A percentile compares a stretch with the other conserved stretches of the same genome.
These are phyloP conservation scores for Crotalus horridus DNA, from an alignment of 2,113 vertebrate species.

Conservation along the genomic window DNA sequence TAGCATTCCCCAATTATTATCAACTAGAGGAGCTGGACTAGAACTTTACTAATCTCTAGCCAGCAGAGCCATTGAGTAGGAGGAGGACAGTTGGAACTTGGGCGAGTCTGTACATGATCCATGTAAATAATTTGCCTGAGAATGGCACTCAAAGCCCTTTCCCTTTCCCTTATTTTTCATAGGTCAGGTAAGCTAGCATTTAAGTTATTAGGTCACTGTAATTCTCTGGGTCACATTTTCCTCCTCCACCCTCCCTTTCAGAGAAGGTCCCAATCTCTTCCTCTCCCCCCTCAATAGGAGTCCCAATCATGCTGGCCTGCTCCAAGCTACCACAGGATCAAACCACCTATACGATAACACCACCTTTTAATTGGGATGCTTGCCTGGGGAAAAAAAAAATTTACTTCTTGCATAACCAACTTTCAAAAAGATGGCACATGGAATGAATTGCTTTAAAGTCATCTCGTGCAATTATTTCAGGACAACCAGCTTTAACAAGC, in stretches of 20 bases:
- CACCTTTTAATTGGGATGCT: neutral
- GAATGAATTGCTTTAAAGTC: neutral
- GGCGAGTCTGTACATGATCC: neutral
- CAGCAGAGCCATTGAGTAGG: neutral
- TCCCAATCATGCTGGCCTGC: slow-evolving; percentile 28
- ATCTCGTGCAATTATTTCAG: slow-evolving; percentile 18
- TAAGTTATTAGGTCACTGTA: neutral
- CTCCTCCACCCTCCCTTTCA: neutral
- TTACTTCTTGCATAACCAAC: slow-evolving; percentile 13
- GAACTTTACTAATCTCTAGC: neutral
- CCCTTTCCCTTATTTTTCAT: neutral
- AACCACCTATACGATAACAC: slow-evolving; percentile 22
- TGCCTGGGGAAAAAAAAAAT: slow-evolving; percentile 12
- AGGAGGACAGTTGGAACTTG: neutral
- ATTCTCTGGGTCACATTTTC: neutral
- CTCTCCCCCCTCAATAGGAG: neutral
- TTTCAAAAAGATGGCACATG: slow-evolving; percentile 17
- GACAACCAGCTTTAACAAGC: slow-evolving; percentile 10
- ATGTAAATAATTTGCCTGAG: neutral
- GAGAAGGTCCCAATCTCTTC: neutral
- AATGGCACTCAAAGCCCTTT: neutral
- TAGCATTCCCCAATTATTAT: neutral
- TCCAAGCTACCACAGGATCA: slow-evolving; percentile 1
- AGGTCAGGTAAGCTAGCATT: neutral
- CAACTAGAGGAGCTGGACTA: neutral